Percentiles rank a stretch among this genome's conserved stretches.
Evolutionary conservation across 2,797 vertebrate genomes (phyloP).

Genomic region (Danio kyathit): DNA sequence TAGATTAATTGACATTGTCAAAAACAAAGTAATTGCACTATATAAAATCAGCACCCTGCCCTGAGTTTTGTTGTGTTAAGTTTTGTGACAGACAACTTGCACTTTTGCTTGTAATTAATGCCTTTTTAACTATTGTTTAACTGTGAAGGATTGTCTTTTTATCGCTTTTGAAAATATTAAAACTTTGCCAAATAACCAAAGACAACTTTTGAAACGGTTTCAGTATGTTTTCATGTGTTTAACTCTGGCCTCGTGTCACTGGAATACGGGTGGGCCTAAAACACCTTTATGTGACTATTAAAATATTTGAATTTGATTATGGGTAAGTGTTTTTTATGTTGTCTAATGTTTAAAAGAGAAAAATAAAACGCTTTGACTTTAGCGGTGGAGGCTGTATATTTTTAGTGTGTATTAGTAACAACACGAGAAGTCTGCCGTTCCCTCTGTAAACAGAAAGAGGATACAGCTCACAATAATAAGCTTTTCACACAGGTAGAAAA

Average conservation of each 20-base stretch:
- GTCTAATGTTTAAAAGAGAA: conserved; percentile 23
- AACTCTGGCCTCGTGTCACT: conserved; percentile 32
- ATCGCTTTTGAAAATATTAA: conserved; percentile 38
- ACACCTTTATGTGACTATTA: conserved; percentile 30
- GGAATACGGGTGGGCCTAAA: conserved; percentile 38
- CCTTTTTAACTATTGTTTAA: conserved; percentile 44
- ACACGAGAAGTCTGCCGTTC: background rate
- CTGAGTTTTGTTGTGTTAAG: conserved; percentile 38
- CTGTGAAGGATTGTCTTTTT: conserved; percentile 57
- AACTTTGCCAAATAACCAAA: conserved; percentile 54
- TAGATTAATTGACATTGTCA: background rate
- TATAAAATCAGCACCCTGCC: conserved; percentile 7
- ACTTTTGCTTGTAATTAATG: conserved; percentile 60
- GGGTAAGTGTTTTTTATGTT: conserved; percentile 29
- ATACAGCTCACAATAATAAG: background rate
- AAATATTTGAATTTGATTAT: conserved; percentile 10
- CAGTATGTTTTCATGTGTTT: conserved; percentile 32
- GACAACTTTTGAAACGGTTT: conserved; percentile 42
- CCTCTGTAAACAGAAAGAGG: conserved; percentile 8
- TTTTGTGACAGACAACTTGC: conserved; percentile 47
- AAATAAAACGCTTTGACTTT: conserved; percentile 36
- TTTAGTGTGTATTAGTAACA: background rate
- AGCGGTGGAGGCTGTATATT: background rate
- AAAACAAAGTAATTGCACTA: conserved; percentile 43
- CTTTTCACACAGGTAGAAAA: conserved; percentile 4